Base-by-base conservation (phyloP, 2,113 vertebrate species). In the Podiceps cristatus region DNA sequence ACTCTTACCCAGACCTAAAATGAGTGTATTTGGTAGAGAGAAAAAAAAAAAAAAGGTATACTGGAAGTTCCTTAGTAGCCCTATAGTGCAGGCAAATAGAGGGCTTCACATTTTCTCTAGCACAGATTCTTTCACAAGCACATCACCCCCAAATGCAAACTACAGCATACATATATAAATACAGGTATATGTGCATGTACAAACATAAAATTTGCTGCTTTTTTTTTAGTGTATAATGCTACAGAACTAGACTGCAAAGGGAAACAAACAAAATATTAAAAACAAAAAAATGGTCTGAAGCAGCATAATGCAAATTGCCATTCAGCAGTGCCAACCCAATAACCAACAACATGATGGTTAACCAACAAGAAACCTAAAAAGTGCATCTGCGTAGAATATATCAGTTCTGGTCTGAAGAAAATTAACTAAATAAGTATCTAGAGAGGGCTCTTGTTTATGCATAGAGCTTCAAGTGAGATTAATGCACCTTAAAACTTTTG, bases 381-480 rank as follows among this genome's bases (percentile, higher is more conserved):
- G n/a, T 33, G 13, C 52, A 93, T 44, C 77, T 82, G 60, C 76
- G 73, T 59, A 92, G 91, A 49, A 64, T 14, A 31, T 50, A 60
- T 13, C 83, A 66, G 37, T 72, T 89, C 24, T 81, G 60, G 52
- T 81, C 88, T 72, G 40, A 90, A 95, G 58, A 96, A 86, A 96
- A 76, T 58, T 35, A 81, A 82, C 92, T 88, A 95, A 95, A 50
- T 64, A 93, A 86, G 42, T 53, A 81, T 55, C 74, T 67, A 53
- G 8, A 90, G 40, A 93, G 33, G 37, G 7, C 33, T 85, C 74
- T 60, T 95, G 14, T 33, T 96, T 77, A 88, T 86, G 78, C 76
- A 93, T n/a, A 96, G 96, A 95, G 88, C 83, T 97, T 97, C 81
- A 94, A 95, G 76, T 71, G 86, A 97, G 69, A 96, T 93, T 95